phyloP scores from a whole-genome alignment of 2,113 vertebrate genomes.

The Hyaena hyaena region DNA sequence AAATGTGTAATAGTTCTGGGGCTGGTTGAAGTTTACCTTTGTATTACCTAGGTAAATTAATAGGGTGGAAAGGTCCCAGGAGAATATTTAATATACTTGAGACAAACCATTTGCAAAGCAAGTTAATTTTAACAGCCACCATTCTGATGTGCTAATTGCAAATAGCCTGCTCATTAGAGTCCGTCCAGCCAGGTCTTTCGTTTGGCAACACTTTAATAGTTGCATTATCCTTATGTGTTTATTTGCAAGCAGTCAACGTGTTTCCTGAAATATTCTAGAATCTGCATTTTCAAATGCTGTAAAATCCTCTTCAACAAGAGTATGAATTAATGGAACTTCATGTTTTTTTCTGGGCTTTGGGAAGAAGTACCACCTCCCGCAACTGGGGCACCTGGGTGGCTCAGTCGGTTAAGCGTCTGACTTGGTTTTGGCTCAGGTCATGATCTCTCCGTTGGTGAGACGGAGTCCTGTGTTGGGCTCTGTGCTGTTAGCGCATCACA shows the following conservation, averaged over 20 bases:
- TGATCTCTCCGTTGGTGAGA: no score
- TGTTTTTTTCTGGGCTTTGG: neutral
- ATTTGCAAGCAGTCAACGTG: neutral
- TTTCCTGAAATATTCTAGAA: slow-evolving; percentile 37
- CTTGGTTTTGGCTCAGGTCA: no score
- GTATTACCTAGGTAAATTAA: slow-evolving; percentile 49
- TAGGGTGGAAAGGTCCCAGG: slow-evolving; percentile 15
- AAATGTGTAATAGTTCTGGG: neutral
- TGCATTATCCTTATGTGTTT: slow-evolving; percentile 6
- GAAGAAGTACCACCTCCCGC: neutral
- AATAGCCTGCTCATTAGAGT: slow-evolving; percentile 30
- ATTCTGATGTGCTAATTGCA: slow-evolving; percentile 63
- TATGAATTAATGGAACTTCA: neutral
- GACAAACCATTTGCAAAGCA: slow-evolving; percentile 57
- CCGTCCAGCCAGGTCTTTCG: slow-evolving; percentile 13
- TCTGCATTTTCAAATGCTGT: neutral
- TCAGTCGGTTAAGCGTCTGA: no score
- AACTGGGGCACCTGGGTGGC: no score
- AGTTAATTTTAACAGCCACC: slow-evolving; percentile 61
- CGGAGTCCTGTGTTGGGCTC: no score
- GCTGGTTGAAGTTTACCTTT: slow-evolving; percentile 49
- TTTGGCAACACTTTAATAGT: slow-evolving; percentile 4
- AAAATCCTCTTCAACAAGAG: neutral
- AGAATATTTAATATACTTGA: slow-evolving; percentile 57
- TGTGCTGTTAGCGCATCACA: no score